phyloP scores from a whole-genome alignment of 1,140 invertebrate genomes.

The Choristoneura fumiferana region DNA sequence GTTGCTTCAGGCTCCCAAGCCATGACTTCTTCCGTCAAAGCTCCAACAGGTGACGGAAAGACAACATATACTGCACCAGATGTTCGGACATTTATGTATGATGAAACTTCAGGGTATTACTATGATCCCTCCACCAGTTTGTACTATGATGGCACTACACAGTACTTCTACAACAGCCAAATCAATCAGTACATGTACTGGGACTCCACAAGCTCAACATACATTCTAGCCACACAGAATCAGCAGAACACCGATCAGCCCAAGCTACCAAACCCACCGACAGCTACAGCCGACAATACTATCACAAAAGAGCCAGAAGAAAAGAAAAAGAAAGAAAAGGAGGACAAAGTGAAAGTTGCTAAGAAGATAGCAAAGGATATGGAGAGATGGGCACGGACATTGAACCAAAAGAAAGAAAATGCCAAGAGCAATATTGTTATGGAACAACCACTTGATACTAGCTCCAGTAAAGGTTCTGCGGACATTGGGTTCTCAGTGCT shows the following conservation, averaged over 20 bases:
- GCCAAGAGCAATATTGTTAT: constrained; percentile 82
- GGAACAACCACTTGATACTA: constrained; percentile 71
- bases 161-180: constrained; percentile 95
- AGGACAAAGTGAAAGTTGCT: constrained; percentile 97
- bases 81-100: constrained; percentile 94
- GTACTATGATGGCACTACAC: constrained; percentile 97
- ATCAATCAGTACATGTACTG: constrained; percentile 97
- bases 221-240: constrained; percentile 84
- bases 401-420: constrained; percentile 98
- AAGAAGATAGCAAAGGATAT: constrained; percentile 99
- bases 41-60: constrained; percentile 70
- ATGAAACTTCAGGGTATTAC: constrained; percentile 97
- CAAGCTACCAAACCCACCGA: constrained; percentile 47
- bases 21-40: constrained; percentile 66
- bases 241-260: constrained; percentile 69
- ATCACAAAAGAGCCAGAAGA: constrained; percentile 63
- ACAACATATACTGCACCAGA: constrained; percentile 84
- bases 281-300: constrained; percentile 44
- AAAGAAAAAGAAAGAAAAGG: constrained; percentile 82
- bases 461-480: constrained; percentile 84
- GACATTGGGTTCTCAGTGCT: constrained; percentile 95
- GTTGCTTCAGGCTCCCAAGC: constrained; percentile 72
- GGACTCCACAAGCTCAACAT: constrained; percentile 91
- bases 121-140: constrained; percentile 95
- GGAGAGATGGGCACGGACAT: constrained; percentile 97